Conservation (phyloP, 2,888 invertebrate species). For the Cetonia aurata region DNA sequence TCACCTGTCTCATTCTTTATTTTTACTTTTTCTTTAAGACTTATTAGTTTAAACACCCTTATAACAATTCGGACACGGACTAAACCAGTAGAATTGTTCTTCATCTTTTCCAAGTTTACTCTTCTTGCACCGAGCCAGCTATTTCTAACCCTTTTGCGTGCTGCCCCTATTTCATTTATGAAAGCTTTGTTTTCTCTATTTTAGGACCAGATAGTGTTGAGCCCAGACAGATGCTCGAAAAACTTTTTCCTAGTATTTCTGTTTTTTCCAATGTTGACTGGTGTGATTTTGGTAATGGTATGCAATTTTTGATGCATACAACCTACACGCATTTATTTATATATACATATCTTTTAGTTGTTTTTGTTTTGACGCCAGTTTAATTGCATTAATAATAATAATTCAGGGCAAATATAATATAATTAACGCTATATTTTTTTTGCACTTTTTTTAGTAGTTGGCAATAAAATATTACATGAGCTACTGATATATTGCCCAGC, state of each 20-base stretch:
- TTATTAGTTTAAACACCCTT: slow-evolving; percentile 38
- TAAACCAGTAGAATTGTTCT: slow-evolving; percentile 39
- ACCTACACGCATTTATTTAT: slow-evolving; percentile 20
- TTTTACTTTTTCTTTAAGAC: slow-evolving; percentile 37
- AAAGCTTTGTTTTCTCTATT: slow-evolving; percentile 29
- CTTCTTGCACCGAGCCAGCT: slow-evolving; percentile 20
- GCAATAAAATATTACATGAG: too few relatives aligned
- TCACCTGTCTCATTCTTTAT: slow-evolving; percentile 17
- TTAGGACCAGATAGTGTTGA: slow-evolving; percentile 25
- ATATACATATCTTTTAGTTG: not conserved
- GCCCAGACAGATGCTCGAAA: slow-evolving; percentile 31
- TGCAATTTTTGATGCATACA: slow-evolving; percentile 33
- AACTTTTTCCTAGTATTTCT: slow-evolving; percentile 35
- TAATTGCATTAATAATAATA: too few relatives aligned
- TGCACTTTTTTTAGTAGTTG: slow-evolving; percentile 42
- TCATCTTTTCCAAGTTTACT: slow-evolving; percentile 38
- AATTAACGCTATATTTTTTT: slow-evolving; percentile 13
- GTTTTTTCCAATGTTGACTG: slow-evolving; percentile 36
- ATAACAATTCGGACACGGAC: slow-evolving; percentile 8
- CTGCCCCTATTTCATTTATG: not conserved
- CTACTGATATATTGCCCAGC: too few relatives aligned
- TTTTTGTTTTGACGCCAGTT: slow-evolving; percentile 2
- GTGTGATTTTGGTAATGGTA: slow-evolving; percentile 39
- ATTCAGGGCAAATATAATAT: too few relatives aligned
- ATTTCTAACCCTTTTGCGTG: slow-evolving; percentile 28